Conservation (phyloP, 2,888 invertebrate genomes). For the Mesorhabditis sp. region DNA sequence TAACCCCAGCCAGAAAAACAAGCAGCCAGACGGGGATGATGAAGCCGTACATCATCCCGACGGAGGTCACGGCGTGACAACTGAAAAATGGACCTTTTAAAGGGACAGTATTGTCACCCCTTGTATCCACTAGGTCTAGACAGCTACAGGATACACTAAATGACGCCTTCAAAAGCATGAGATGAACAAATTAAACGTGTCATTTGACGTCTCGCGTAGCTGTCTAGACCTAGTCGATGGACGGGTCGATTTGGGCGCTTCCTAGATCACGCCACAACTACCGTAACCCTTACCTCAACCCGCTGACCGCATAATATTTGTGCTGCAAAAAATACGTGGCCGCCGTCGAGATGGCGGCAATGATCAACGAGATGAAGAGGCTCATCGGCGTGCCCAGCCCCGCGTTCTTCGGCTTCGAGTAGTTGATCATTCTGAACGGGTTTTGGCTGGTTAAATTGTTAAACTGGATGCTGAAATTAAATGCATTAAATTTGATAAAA, state of each 20-base stretch:
- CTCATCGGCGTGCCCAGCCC: conserved; percentile 16
- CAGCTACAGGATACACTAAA: background rate
- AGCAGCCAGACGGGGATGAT: conserved; percentile 38
- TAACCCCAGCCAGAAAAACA: conserved; percentile 22
- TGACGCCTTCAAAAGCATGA: background rate
- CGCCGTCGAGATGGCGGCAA: background rate
- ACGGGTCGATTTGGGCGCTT: too few relatives aligned
- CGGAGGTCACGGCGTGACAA: conserved; percentile 31
- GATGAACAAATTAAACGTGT: conserved; percentile 11
- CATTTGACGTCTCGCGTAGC: conserved; percentile 18
- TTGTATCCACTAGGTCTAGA: too few relatives aligned
- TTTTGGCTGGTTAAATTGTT: background rate
- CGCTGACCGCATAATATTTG: background rate
- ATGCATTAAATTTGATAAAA: too few relatives aligned
- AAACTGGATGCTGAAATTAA: too few relatives aligned
- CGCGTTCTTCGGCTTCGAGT: conserved; percentile 24
- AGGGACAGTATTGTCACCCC: too few relatives aligned
- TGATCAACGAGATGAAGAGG: background rate
- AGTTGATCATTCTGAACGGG: conserved; percentile 13
- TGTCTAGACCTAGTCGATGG: conserved; percentile 12
- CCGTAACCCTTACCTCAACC: background rate
- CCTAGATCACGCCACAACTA: too few relatives aligned
- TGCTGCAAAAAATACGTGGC: background rate
- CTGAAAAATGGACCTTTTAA: conserved; percentile 17
- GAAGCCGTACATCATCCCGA: conserved; percentile 37